Base-by-base conservation (phyloP, 2,113 vertebrate genomes). In the Lamprotornis superbus region DNA sequence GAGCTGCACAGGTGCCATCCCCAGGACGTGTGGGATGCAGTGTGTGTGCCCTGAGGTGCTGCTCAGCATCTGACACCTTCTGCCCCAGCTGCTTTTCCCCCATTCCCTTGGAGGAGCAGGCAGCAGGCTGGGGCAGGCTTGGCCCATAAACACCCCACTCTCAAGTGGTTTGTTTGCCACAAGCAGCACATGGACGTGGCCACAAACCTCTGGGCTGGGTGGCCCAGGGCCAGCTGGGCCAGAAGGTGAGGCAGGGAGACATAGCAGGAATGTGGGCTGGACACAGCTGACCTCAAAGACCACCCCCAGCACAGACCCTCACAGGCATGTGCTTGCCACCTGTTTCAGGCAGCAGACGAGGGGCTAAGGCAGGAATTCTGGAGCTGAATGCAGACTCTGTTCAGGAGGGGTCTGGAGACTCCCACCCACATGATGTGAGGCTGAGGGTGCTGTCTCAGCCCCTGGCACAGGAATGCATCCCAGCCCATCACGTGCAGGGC, bases 261-360 rank as follows among this genome's bases (percentile, higher is more conserved):
- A 15, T 8, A 11, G 75, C 70, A 80, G 92, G 86, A 90, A 97
- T 83, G 89, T 3, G 60, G 47, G 83, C 52, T 86, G 83, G 5
- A 55, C 30, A n/a, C 91, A 74, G 91, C 96, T 95, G 94, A 77
- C 88, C 88, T 14, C 9, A 33, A 37, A 63, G 90, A 63, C 83
- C 88, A 83, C 44, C 68, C 95, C 68, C 83, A 57, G 2, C 22
- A 63, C 84, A 92, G 83, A 53, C 84, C 52, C 59, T 76, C 8
- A 2, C 11, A 50, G 89, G 59, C 94, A 92, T 71, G 64, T 97
- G 96, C 76, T n/a, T 47, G 83, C 91, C 96, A 97, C 94, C 96
- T 97, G 95, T 93, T 53, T 13, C 60, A 46, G 85, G 46, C 95
- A 93, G 82, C 87, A 85, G 89, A 83, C 21, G 0, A n/a, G 79